phyloP scores from a whole-genome alignment of 92 coral and sea anemone genomes.

The Epizoanthus scotinus region DNA sequence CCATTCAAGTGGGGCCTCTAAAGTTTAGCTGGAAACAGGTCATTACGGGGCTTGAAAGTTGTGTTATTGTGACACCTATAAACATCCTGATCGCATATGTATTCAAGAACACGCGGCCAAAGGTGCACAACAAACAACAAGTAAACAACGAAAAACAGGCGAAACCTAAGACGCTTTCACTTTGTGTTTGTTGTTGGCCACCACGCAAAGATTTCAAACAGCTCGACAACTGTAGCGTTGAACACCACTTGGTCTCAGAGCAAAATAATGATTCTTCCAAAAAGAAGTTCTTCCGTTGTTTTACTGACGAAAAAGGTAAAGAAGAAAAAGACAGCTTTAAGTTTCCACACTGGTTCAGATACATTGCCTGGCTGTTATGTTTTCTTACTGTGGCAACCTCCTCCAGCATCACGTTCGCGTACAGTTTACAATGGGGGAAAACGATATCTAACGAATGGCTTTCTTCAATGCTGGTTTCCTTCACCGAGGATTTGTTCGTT shows the following conservation, averaged over 20 bases:
- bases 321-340: not conserved
- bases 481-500: conserved; percentile 76
- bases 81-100: conserved; percentile 63
- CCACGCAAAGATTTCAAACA: not conserved
- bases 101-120: conserved; percentile 57
- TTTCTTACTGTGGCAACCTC: conserved; percentile 65
- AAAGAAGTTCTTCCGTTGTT: not conserved
- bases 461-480: conserved; percentile 80
- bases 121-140: not conserved
- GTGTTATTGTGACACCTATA: conserved; percentile 76
- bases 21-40: conserved; percentile 82
- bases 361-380: conserved; percentile 77
- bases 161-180: not conserved
- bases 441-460: conserved; percentile 84
- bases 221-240: not conserved
- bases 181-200: not conserved
- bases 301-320: no score
- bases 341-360: conserved; percentile 66
- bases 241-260: not conserved
- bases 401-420: conserved; percentile 70
- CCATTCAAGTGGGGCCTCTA: conserved; percentile 81
- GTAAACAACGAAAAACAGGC: not conserved
- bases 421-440: conserved; percentile 85
- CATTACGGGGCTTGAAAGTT: conserved; percentile 65
- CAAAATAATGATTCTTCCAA: not conserved